These are phyloP conservation scores for Turdus rufiventris DNA, from an alignment of 2,113 vertebrate genomes.

Conservation along the genomic window DNA sequence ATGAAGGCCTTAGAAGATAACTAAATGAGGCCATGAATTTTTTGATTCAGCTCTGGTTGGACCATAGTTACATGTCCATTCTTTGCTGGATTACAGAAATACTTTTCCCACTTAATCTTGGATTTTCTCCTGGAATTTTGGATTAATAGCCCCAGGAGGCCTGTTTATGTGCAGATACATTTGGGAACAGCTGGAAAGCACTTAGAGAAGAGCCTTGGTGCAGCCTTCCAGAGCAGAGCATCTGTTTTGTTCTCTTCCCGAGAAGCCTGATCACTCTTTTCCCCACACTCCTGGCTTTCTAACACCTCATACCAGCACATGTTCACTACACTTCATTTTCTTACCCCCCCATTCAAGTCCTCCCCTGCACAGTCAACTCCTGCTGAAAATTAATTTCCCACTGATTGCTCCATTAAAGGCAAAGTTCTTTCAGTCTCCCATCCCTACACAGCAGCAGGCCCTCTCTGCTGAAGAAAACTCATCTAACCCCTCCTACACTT, in stretches of 20 bases:
- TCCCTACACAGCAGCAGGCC: neutral
- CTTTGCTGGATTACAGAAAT: conserved; percentile 16
- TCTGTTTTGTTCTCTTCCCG: neutral
- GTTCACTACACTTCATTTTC: neutral
- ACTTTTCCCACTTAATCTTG: conserved; percentile 17
- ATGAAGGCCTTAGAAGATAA: neutral
- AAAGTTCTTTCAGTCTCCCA: neutral
- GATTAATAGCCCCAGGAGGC: neutral
- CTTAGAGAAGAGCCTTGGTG: neutral
- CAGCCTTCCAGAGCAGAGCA: neutral
- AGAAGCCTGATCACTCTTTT: neutral
- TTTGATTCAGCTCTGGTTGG: neutral
- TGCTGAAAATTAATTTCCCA: conserved; percentile 7
- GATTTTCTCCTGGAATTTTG: conserved; percentile 36
- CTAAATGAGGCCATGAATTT: neutral
- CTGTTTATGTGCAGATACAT: neutral
- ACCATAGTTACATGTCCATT: neutral
- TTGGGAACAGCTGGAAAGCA: conserved; percentile 35
- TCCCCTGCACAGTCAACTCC: neutral
- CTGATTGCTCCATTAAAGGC: neutral
- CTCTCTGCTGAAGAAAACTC: neutral
- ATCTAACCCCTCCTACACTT: neutral
- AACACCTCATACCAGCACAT: neutral
- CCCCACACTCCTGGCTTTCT: neutral
- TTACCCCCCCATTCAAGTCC: neutral